Evolutionary conservation across 2,113 vertebrate genomes (phyloP), one percentile per base, ranked within the genome.

Genomic region (Bagarius yarrelli): DNA sequence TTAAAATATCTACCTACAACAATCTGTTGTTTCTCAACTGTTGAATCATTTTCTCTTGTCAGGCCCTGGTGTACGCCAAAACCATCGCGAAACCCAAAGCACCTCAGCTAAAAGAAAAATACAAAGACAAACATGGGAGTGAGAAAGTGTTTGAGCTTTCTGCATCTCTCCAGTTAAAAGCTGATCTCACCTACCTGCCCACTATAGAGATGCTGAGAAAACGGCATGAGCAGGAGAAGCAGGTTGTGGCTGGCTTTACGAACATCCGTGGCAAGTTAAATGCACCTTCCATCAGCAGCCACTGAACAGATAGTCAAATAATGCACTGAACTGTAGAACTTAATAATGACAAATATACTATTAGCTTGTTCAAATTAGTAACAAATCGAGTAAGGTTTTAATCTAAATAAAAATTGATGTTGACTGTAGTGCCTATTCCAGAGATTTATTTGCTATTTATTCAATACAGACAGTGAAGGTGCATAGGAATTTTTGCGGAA

Each of bases 21-120:
- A 73, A 55, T 55, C 16, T 21, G 0, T 27, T 27, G 4, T 3
- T 9, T 57, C n/a, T 13, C 47, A 3, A 50, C 36, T 13, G 36
- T 27, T 23, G 25, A 12, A 30, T 76, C 9, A 2, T 83, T 6
- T 66, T 8, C 80, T 61, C 34, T 52, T 78, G 84, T 66, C 63
- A 98, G 96, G 95, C 96, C 14, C 89, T 98, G 88, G 95, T 98
- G 81, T 98, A 99, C 5, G 95, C 96, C 32, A 97, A 93, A 90
- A 95, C 87, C 21, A 94, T 97, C 55, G 93, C 91, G 0, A 95
- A 91, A 88, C 96, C 96, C 3, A 92, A 89, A 74, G 76, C 81
- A n/a, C 83, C 81, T 21, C 80, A 81, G 0, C 5, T 80, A 1
- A 92, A 81, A 64, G 9, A 81, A 0, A 93, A 83, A 40, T 18